These are phyloP conservation scores for Festucalex cinctus DNA, from an alignment of 2,113 vertebrate species.

Conservation along the genomic window DNA sequence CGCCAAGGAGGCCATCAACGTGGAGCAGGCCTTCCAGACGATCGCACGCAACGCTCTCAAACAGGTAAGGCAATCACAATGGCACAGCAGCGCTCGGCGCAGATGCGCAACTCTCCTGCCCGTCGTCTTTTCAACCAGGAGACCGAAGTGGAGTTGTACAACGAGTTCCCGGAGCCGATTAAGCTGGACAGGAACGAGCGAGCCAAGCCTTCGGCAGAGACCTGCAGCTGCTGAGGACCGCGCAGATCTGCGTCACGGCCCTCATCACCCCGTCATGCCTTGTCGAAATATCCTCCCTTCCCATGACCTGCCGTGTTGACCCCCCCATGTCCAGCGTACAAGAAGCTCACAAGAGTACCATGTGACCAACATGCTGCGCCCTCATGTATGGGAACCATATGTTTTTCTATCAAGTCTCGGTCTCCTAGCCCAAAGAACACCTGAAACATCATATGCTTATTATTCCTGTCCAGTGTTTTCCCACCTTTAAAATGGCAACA, in stretches of 20 bases:
- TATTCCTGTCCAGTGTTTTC: constrained; percentile 44
- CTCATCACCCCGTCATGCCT: constrained; percentile 63
- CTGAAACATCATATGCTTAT: constrained; percentile 37
- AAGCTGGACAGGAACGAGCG: constrained; percentile 93
- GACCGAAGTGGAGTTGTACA: constrained; percentile 95
- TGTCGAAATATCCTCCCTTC: constrained; percentile 64
- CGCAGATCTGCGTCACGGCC: constrained; percentile 54
- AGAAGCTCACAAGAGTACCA: constrained; percentile 55
- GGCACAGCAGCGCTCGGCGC: neutral
- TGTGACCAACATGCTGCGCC: constrained; percentile 52
- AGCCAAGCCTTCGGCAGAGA: constrained; percentile 83
- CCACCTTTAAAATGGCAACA: constrained; percentile 19
- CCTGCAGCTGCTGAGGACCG: constrained; percentile 90
- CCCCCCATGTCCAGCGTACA: constrained; percentile 45
- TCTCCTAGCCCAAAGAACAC: constrained; percentile 63
- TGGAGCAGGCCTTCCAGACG: constrained; percentile 96
- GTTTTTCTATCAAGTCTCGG: constrained; percentile 53
- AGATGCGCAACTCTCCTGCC: neutral
- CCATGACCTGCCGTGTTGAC: constrained; percentile 71
- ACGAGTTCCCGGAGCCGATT: constrained; percentile 93
- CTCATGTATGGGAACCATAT: constrained; percentile 47
- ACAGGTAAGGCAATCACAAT: constrained; percentile 73
- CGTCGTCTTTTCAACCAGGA: constrained; percentile 69
- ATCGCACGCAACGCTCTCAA: constrained; percentile 96
- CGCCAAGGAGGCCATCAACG: constrained; percentile 95